Conservation (phyloP, 2,113 vertebrate species). For the Dasyurus viverrinus region DNA sequence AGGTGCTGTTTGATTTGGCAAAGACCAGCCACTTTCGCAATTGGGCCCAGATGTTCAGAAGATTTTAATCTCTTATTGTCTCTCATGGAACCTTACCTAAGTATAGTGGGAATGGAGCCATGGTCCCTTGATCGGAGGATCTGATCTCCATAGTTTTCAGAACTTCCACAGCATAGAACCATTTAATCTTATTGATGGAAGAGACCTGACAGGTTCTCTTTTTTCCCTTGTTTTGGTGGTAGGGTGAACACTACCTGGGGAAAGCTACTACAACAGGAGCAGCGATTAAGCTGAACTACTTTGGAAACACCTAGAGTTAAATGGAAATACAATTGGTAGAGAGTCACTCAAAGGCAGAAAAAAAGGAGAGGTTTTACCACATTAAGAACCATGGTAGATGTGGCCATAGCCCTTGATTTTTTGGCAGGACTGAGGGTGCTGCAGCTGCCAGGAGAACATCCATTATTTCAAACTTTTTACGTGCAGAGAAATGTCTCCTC, state of each 20-base stretch:
- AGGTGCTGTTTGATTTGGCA: conserved; percentile 92
- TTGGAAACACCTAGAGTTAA: background rate
- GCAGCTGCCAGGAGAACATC: background rate
- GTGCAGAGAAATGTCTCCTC: background rate
- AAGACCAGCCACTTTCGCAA: conserved; percentile 80
- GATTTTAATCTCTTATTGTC: conserved; percentile 81
- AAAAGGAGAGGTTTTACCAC: background rate
- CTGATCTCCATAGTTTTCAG: background rate
- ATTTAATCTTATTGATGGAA: background rate
- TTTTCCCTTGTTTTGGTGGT: background rate
- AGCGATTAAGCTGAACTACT: background rate
- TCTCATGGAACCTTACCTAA: conserved; percentile 33
- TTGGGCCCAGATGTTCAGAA: conserved; percentile 86
- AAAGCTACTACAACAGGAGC: background rate
- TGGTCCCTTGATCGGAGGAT: background rate
- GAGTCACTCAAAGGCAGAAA: background rate
- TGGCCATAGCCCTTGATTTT: background rate
- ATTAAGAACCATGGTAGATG: background rate
- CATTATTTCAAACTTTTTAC: background rate
- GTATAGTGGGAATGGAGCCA: background rate
- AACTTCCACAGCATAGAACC: background rate
- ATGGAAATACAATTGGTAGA: background rate
- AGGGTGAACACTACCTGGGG: background rate
- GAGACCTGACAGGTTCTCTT: background rate
- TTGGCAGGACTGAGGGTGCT: background rate